Evolutionary conservation across 2,888 invertebrate genomes (phyloP).

Genomic region (Zhengitettix transpicula): DNA sequence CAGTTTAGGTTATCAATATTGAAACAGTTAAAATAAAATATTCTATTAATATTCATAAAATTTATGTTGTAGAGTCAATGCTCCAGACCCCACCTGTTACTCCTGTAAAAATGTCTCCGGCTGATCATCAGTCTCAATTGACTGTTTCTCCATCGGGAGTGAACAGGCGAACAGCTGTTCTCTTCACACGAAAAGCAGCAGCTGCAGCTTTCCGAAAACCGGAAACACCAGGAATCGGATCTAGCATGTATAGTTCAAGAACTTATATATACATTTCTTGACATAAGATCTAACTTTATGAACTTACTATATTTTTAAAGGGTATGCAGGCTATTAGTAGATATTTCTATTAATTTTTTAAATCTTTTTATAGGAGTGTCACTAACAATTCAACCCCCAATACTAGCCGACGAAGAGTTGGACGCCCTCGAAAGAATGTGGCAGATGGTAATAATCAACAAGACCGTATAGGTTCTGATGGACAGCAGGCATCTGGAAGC

Average conservation of each 20-base stretch:
- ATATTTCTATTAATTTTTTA: too few relatives aligned
- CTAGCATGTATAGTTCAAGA: too few relatives aligned
- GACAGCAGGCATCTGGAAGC: background rate
- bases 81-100: background rate
- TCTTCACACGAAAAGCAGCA: slow-evolving; percentile 57
- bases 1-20: too few relatives aligned
- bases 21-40: background rate
- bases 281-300: too few relatives aligned
- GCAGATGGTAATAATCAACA: background rate
- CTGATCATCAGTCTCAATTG: slow-evolving; percentile 1
- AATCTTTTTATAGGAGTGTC: too few relatives aligned
- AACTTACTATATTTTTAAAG: too few relatives aligned
- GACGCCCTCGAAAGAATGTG: slow-evolving; percentile 17
- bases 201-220: slow-evolving; percentile 20
- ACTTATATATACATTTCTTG: too few relatives aligned
- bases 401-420: slow-evolving; percentile 15
- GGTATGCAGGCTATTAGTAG: too few relatives aligned
- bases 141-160: slow-evolving; percentile 36
- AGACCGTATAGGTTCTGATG: background rate
- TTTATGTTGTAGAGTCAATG: too few relatives aligned
- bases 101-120: slow-evolving; percentile 3
- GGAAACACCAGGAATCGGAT: background rate
- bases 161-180: slow-evolving; percentile 55
- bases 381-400: slow-evolving; percentile 3
- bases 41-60: background rate